Evolutionary conservation across 2,113 vertebrate genomes (phyloP).

Genomic region (Leptobrachium ailaonicum): DNA sequence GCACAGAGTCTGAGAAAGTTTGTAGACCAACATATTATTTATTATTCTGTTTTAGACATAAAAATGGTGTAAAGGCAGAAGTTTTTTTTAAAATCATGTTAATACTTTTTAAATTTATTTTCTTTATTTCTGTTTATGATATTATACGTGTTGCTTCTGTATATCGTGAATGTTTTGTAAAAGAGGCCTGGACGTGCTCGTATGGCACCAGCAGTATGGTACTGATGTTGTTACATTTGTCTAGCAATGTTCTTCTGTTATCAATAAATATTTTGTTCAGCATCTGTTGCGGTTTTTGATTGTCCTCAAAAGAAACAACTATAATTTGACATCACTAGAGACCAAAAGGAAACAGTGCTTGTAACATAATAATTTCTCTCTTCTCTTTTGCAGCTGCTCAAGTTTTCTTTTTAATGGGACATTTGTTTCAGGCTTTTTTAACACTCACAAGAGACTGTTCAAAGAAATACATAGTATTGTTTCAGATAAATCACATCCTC

Average conservation of each 20-base stretch:
- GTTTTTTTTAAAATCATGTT: no score
- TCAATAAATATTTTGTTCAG: conserved; percentile 44
- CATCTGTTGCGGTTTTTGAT: conserved; percentile 41
- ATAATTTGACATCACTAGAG: conserved; percentile 32
- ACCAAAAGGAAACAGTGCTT: conserved; percentile 27
- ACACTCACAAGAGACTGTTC: conserved; percentile 12
- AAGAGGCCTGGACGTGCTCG: no score
- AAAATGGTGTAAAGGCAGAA: no score
- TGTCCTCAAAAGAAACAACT: conserved; percentile 43
- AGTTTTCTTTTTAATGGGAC: conserved; percentile 33
- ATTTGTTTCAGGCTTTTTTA: conserved; percentile 38
- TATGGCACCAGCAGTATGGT: not conserved
- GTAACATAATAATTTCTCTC: conserved; percentile 40
- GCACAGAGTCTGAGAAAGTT: no score
- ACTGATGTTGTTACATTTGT: conserved; percentile 9
- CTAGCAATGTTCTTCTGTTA: conserved; percentile 9
- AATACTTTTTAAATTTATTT: no score
- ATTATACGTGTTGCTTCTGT: no score
- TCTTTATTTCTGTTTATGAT: no score
- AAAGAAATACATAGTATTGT: conserved; percentile 14
- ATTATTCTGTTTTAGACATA: no score
- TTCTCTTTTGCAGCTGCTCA: conserved; percentile 41
- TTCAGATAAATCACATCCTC: not conserved
- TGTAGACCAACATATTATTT: no score
- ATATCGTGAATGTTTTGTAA: no score